Conservation (phyloP, 1,140 invertebrate species). For the Micrasema minimum region DNA sequence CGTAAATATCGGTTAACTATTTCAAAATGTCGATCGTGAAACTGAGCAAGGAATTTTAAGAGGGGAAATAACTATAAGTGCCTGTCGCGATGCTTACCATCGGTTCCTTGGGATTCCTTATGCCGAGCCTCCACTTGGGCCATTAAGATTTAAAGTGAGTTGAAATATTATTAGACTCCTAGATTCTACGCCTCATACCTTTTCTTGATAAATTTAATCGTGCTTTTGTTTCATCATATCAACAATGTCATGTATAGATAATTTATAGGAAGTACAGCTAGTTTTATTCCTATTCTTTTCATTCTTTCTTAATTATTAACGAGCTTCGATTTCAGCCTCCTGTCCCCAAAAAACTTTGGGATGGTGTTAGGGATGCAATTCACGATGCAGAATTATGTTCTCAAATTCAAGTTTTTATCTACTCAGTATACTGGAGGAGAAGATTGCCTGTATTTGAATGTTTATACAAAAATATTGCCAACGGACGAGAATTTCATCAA, state of each 20-base stretch:
- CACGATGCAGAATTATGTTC: not conserved
- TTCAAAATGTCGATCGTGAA: not conserved
- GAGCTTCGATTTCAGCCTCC: too few relatives aligned
- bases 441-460: constrained; percentile 11
- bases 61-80: not conserved
- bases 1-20: too few relatives aligned
- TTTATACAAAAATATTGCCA: not conserved
- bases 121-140: not conserved
- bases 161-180: not conserved
- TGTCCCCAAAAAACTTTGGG: not conserved
- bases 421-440: constrained; percentile 38
- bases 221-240: too few relatives aligned
- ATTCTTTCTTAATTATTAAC: too few relatives aligned
- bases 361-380: constrained; percentile 1
- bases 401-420: not conserved
- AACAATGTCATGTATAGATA: too few relatives aligned
- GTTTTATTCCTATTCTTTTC: too few relatives aligned
- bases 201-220: too few relatives aligned
- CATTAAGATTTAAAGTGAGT: not conserved
- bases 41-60: not conserved
- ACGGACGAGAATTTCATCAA: not conserved
- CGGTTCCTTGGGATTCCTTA: constrained; percentile 14
- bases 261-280: too few relatives aligned
- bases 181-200: too few relatives aligned
- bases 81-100: not conserved